These are phyloP conservation scores for Phasianus colchicus DNA, from an alignment of 2,113 vertebrate genomes.

Conservation along the genomic window DNA sequence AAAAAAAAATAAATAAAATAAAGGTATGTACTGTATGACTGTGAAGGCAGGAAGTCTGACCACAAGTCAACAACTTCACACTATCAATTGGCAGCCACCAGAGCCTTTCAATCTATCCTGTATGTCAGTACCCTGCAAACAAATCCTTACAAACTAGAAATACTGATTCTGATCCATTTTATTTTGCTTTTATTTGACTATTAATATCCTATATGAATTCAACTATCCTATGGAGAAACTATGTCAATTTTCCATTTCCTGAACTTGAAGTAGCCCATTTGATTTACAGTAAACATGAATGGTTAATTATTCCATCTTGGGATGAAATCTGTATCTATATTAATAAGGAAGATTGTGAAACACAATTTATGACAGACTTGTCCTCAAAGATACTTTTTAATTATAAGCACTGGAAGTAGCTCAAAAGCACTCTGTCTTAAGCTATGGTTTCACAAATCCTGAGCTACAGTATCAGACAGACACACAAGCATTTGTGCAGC, in stretches of 20 bases:
- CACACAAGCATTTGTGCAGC: conserved; percentile 36
- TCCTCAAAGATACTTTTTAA: conserved; percentile 16
- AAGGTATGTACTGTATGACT: not conserved
- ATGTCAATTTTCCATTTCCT: not conserved
- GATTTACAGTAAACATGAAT: not conserved
- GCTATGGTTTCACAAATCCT: conserved; percentile 10
- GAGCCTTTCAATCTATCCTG: not conserved
- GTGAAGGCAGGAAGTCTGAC: not conserved
- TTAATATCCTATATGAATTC: not conserved
- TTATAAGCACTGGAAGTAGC: not conserved
- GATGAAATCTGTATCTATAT: not conserved
- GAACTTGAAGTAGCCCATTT: not conserved
- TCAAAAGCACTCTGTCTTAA: conserved; percentile 1
- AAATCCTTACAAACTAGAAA: not conserved
- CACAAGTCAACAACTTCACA: not conserved
- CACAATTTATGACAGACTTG: not conserved
- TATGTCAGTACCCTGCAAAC: not conserved
- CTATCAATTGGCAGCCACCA: not conserved
- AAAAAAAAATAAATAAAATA: too few relatives aligned
- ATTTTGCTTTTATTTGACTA: not conserved
- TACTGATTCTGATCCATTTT: not conserved
- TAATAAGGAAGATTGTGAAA: not conserved
- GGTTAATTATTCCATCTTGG: not conserved
- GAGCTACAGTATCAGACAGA: not conserved
- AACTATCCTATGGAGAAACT: not conserved